Percentiles rank a stretch among this genome's conserved stretches.
Evolutionary conservation across 2,797 vertebrate species (phyloP).

Genomic region (Coranthus polyacanthus): DNA sequence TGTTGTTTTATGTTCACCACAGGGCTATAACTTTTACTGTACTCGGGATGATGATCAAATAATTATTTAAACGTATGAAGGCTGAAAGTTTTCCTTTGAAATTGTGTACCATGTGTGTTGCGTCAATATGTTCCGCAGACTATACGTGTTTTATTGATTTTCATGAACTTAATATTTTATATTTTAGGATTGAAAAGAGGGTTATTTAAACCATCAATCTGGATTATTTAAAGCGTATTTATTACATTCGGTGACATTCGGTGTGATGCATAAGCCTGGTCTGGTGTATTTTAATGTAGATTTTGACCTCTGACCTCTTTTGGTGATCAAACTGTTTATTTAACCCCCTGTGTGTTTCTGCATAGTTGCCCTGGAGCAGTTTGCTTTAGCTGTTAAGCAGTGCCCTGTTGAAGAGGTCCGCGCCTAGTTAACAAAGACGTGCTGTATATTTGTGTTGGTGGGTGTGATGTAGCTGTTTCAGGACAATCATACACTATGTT

Average conservation of each 20-base stretch:
- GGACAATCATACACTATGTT: not conserved
- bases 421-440: constrained; percentile 76
- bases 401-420: constrained; percentile 63
- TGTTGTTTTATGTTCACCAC: constrained; percentile 43
- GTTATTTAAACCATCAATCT: too few species aligned
- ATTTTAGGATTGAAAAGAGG: too few species aligned
- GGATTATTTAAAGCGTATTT: too few species aligned
- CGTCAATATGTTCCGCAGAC: too few species aligned
- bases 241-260: too few species aligned
- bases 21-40: constrained; percentile 17
- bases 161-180: too few species aligned
- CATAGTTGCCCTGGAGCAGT: constrained; percentile 75
- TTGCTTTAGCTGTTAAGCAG: constrained; percentile 59
- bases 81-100: not conserved
- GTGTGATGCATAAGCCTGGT: not conserved
- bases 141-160: too few species aligned
- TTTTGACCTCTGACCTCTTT: constrained; percentile 24
- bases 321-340: constrained; percentile 31
- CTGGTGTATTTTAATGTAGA: not conserved
- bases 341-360: constrained; percentile 35
- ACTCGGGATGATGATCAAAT: not conserved
- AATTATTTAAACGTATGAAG: not conserved
- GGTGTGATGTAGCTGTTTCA: not conserved
- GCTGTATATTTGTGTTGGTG: not conserved
- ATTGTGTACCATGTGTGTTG: too few species aligned